These are phyloP conservation scores for Dicyrtoma fusca DNA, from an alignment of 2,888 invertebrate genomes.

Conservation along the genomic window DNA sequence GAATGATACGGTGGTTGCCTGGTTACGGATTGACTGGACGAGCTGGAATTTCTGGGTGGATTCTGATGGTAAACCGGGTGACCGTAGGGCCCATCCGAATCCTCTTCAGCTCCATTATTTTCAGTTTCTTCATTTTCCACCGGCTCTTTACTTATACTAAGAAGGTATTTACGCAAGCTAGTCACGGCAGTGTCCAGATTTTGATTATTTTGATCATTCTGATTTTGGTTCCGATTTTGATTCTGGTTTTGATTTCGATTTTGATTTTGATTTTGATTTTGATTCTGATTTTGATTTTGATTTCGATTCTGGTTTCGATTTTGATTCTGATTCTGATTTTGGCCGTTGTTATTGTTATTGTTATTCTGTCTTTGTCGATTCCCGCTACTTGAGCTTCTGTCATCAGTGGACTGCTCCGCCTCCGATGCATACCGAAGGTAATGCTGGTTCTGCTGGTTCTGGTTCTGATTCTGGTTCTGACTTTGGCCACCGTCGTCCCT, in stretches of 20 bases:
- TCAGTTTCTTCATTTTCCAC: constrained; percentile 1
- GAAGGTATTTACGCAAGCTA: constrained; percentile 27
- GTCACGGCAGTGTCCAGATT: constrained; percentile 11
- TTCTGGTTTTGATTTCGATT: not conserved
- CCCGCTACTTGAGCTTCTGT: not conserved
- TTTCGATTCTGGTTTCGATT: not conserved
- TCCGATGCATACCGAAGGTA: too few species aligned
- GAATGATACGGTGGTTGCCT: not conserved
- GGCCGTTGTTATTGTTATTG: not conserved
- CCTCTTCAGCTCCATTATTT: not conserved
- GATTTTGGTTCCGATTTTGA: not conserved
- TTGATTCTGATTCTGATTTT: not conserved
- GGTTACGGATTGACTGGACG: not conserved
- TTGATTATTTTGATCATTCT: not conserved
- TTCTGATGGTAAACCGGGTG: not conserved
- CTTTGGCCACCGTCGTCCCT: not conserved
- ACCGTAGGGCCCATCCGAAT: not conserved
- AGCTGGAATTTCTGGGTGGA: not conserved
- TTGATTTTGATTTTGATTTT: not conserved
- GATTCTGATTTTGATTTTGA: not conserved
- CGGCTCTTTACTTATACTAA: constrained; percentile 3
- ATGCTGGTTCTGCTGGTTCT: not conserved
- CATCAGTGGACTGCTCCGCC: not conserved
- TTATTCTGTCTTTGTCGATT: not conserved
- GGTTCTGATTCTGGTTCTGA: not conserved